Conservation (phyloP, 1,140 invertebrate species). For the Nasonia longicornis region DNA sequence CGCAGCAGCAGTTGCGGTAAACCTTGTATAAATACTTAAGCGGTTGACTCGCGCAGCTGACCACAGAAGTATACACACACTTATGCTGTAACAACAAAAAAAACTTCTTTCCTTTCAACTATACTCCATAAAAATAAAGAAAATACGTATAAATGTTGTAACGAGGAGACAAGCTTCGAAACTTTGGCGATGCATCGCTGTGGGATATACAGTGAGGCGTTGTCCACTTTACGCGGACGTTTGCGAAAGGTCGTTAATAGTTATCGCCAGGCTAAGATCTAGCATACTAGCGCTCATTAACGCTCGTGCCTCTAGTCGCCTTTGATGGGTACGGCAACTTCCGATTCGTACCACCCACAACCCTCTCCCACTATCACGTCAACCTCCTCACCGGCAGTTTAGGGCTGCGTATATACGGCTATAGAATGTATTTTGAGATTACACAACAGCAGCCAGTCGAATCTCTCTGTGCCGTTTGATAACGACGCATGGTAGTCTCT, state of each 20-base stretch:
- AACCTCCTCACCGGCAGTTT: neutral
- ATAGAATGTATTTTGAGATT: constrained; percentile 24
- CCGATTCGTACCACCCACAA: neutral
- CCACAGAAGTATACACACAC: too few relatives aligned
- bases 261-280: constrained; percentile 22
- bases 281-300: constrained; percentile 21
- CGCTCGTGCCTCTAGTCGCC: constrained; percentile 1
- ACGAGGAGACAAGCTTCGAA: too few relatives aligned
- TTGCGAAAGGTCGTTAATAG: constrained; percentile 25
- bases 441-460: neutral
- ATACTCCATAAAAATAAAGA: too few relatives aligned
- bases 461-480: neutral
- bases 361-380: neutral
- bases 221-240: too few relatives aligned
- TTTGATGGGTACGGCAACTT: constrained; percentile 22
- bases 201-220: too few relatives aligned
- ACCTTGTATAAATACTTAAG: neutral
- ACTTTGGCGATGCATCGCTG: too few relatives aligned
- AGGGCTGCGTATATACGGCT: neutral
- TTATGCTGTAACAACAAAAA: too few relatives aligned
- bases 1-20: neutral
- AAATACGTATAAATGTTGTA: too few relatives aligned
- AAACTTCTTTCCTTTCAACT: too few relatives aligned
- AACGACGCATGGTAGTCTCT: neutral
- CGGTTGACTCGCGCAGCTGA: too few relatives aligned